A percentile compares a stretch with the other conserved stretches of the same genome.
Conservation (phyloP, 1,140 invertebrate species). For the Bombus haemorrhoidalis region DNA sequence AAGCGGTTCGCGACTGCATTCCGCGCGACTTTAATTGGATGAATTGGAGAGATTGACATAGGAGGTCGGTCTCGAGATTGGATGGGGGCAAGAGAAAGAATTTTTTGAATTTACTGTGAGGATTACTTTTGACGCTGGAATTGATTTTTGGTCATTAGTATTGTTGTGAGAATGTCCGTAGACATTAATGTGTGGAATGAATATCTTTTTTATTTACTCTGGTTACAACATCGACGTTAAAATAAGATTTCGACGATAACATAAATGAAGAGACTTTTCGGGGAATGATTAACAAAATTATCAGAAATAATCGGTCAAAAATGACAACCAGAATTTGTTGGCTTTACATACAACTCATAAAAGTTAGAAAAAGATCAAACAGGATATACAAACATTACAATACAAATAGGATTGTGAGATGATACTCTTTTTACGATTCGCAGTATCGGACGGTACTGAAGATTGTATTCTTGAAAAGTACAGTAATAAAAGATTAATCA, state of each 20-base stretch:
- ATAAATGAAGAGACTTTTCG: neutral
- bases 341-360: neutral
- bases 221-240: neutral
- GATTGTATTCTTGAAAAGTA: neutral
- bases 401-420: neutral
- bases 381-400: neutral
- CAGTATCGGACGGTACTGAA: neutral
- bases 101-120: neutral
- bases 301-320: neutral
- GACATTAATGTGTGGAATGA: neutral
- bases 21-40: slow-evolving; percentile 11
- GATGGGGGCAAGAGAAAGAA: neutral
- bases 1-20: slow-evolving; percentile 23
- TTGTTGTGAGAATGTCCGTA: neutral
- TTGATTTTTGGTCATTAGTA: neutral
- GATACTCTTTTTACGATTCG: neutral
- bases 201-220: neutral
- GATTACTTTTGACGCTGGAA: neutral
- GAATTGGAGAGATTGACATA: slow-evolving; percentile 3
- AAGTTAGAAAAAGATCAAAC: neutral
- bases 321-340: neutral
- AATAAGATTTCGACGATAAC: neutral
- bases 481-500: too few relatives aligned
- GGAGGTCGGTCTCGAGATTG: neutral
- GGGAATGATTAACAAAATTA: neutral